phyloP scores from a whole-genome alignment of 2,113 vertebrate species.

The Stegostoma tigrinum region DNA sequence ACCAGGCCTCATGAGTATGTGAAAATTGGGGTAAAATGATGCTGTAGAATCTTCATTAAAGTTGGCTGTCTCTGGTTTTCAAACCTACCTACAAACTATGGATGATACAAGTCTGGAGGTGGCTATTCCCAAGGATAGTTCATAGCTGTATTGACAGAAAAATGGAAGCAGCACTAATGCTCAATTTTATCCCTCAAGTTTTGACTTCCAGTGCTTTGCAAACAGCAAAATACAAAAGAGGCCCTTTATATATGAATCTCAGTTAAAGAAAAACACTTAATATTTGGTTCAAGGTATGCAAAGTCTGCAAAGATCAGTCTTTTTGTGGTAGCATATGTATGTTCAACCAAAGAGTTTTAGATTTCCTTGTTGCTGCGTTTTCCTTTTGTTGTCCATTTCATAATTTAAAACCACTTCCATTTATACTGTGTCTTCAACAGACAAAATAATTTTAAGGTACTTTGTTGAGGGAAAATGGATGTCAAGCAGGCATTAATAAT shows the following conservation, averaged over 20 bases:
- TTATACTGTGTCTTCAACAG: not conserved
- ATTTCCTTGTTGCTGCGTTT: not conserved
- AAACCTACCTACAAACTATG: not conserved
- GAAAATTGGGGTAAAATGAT: not conserved
- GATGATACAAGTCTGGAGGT: not conserved
- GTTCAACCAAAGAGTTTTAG: not conserved
- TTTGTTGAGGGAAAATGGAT: not conserved
- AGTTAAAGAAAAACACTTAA: not conserved
- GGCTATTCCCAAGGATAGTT: not conserved
- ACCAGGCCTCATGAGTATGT: not conserved
- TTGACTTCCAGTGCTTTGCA: not conserved
- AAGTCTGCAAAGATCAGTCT: not conserved
- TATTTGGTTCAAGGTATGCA: not conserved
- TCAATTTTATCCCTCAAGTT: not conserved
- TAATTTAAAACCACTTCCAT: not conserved
- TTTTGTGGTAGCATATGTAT: not conserved
- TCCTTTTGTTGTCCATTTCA: not conserved
- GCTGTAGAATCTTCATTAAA: not conserved
- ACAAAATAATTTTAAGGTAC: not conserved
- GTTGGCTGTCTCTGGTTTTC: not conserved
- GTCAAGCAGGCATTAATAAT: not conserved
- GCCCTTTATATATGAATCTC: not conserved
- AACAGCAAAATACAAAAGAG: not conserved
- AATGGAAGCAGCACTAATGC: not conserved
- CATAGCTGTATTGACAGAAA: not conserved